These are phyloP conservation scores for Chloropsis cyanopogon DNA, from an alignment of 2,113 vertebrate species.

Conservation along the genomic window DNA sequence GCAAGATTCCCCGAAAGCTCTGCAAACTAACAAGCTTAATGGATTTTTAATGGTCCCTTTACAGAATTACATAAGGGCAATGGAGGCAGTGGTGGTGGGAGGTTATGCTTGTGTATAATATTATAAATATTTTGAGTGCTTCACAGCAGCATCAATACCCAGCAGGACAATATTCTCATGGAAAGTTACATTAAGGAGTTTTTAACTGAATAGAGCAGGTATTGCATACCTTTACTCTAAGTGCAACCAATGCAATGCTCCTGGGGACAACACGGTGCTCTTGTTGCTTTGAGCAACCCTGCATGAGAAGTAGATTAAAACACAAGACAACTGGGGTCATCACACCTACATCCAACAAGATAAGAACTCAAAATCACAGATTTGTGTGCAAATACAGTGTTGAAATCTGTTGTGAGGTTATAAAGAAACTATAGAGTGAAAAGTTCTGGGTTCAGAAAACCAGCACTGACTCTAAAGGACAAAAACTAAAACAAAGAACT, in stretches of 20 bases:
- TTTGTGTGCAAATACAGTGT: not conserved
- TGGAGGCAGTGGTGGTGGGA: not conserved
- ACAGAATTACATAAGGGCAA: constrained; percentile 24
- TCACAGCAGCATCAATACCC: not conserved
- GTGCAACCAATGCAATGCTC: not conserved
- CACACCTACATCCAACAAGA: not conserved
- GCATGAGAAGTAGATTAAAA: not conserved
- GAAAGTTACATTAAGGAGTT: constrained; percentile 16
- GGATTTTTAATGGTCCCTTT: constrained; percentile 62
- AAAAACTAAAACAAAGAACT: not conserved
- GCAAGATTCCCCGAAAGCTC: constrained; percentile 43
- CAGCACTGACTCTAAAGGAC: not conserved
- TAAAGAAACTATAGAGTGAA: not conserved
- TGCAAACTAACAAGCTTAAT: constrained; percentile 63
- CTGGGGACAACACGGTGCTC: not conserved
- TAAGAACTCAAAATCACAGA: not conserved
- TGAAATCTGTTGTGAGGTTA: not conserved
- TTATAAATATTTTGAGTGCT: constrained; percentile 52
- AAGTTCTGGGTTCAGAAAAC: not conserved
- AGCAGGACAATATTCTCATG: not conserved
- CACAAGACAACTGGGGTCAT: not conserved
- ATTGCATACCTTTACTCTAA: not conserved
- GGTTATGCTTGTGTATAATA: constrained; percentile 36
- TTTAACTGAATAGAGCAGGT: constrained; percentile 9
- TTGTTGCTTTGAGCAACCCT: not conserved